These are phyloP conservation scores for Nixonia krombeini DNA, from an alignment of 1,140 invertebrate species.

Conservation along the genomic window DNA sequence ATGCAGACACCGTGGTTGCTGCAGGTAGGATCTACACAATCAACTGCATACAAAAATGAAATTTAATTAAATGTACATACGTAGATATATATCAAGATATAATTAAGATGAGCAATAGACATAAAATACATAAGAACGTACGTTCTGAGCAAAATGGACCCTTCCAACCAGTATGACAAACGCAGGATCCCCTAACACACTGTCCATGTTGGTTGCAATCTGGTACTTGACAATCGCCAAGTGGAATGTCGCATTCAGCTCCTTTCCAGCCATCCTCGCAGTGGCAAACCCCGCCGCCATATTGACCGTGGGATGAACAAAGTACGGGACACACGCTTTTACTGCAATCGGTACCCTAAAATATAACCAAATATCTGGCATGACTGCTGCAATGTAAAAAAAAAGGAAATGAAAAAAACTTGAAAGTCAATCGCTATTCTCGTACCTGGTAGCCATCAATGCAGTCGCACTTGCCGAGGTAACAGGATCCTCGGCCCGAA, in stretches of 20 bases:
- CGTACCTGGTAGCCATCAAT: slow-evolving; percentile 92
- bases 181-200: slow-evolving; percentile 90
- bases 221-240: slow-evolving; percentile 90
- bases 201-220: slow-evolving; percentile 93
- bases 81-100: slow-evolving; percentile 16
- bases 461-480: slow-evolving; percentile 95
- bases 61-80: neutral
- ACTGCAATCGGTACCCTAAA: slow-evolving; percentile 73
- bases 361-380: slow-evolving; percentile 18
- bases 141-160: slow-evolving; percentile 87
- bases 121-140: too few species aligned
- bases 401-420: too few species aligned
- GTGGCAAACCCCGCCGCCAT: slow-evolving; percentile 94
- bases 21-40: slow-evolving; percentile 90
- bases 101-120: too few species aligned
- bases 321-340: slow-evolving; percentile 94
- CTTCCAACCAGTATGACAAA: slow-evolving; percentile 92
- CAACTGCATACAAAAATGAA: slow-evolving; percentile 73
- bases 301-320: slow-evolving; percentile 96
- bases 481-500: slow-evolving; percentile 93
- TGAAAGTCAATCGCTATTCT: too few species aligned
- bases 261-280: slow-evolving; percentile 98
- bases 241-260: slow-evolving; percentile 93
- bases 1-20: slow-evolving; percentile 93
- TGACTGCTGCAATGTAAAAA: too few species aligned